These are phyloP conservation scores for Nebria salina DNA, from an alignment of 2,888 invertebrate genomes.

Conservation along the genomic window DNA sequence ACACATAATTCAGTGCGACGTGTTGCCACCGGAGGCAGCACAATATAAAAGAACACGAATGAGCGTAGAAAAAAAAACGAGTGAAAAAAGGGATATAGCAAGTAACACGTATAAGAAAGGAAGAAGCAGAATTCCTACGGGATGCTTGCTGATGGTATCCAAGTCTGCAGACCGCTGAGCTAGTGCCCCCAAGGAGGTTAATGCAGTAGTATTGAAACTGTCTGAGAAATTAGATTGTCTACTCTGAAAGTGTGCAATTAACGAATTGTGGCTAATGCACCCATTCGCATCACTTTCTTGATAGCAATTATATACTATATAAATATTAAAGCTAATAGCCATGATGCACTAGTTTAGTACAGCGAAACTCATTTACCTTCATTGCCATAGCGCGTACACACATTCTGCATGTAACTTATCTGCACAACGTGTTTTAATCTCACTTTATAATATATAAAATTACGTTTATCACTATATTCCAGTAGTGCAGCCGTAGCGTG, in stretches of 20 bases:
- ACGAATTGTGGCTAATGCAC: too few species aligned
- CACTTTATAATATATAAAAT: not conserved
- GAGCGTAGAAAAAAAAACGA: not conserved
- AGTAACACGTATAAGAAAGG: not conserved
- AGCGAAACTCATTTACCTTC: too few species aligned
- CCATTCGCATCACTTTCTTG: too few species aligned
- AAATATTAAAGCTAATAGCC: too few species aligned
- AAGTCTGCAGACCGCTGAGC: too few species aligned
- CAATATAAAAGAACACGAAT: constrained; percentile 6
- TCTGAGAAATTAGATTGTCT: too few species aligned
- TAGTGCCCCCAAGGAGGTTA: too few species aligned
- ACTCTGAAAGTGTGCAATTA: too few species aligned
- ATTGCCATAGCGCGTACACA: not conserved
- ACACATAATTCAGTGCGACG: constrained; percentile 8
- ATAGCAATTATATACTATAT: too few species aligned
- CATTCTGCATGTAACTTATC: not conserved
- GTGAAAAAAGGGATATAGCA: not conserved
- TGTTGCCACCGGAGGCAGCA: not conserved
- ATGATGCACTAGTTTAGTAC: not conserved
- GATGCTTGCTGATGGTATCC: not conserved
- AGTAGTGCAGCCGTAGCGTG: not conserved
- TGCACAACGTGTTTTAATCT: not conserved
- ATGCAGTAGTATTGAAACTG: too few species aligned
- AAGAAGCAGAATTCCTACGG: constrained; percentile 8
- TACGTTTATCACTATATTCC: not conserved